Evolutionary conservation across 2,113 vertebrate genomes (phyloP).

Genomic region (Nesogale talazaci): DNA sequence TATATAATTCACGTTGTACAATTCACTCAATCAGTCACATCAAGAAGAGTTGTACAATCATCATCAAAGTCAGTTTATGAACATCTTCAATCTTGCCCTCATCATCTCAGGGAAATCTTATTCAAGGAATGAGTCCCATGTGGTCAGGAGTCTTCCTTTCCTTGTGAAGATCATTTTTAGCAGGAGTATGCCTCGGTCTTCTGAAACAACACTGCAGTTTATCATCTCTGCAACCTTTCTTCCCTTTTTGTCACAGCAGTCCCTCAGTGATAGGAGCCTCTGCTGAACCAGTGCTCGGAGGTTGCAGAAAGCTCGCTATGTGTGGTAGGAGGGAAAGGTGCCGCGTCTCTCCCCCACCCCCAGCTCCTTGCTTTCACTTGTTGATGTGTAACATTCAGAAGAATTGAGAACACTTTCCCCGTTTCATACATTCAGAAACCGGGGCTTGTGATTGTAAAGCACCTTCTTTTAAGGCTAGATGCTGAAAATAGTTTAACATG

Average conservation of each 20-base stretch:
- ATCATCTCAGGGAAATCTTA: not conserved
- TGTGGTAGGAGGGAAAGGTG: not conserved
- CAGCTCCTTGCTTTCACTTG: not conserved
- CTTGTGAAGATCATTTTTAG: not conserved
- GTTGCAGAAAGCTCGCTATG: not conserved
- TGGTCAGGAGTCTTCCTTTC: not conserved
- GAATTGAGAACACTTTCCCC: not conserved
- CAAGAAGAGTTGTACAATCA: too few relatives aligned
- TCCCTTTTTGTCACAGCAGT: conserved; percentile 10
- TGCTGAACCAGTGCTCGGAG: not conserved
- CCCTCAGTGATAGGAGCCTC: not conserved
- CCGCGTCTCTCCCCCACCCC: rapidly evolving
- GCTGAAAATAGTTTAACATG: too few relatives aligned
- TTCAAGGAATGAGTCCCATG: not conserved
- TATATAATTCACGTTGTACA: too few relatives aligned
- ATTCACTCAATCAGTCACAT: too few relatives aligned
- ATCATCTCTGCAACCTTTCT: not conserved
- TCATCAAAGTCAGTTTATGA: too few relatives aligned
- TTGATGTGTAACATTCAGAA: not conserved
- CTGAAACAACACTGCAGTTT: not conserved
- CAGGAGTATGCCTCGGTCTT: not conserved
- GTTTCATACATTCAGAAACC: not conserved
- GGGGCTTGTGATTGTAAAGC: not conserved
- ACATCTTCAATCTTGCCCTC: too few relatives aligned
- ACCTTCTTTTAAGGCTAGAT: not conserved